These are phyloP conservation scores for Hippocampus mohnikei DNA, from an alignment of 2,113 vertebrate genomes.

Conservation along the genomic window DNA sequence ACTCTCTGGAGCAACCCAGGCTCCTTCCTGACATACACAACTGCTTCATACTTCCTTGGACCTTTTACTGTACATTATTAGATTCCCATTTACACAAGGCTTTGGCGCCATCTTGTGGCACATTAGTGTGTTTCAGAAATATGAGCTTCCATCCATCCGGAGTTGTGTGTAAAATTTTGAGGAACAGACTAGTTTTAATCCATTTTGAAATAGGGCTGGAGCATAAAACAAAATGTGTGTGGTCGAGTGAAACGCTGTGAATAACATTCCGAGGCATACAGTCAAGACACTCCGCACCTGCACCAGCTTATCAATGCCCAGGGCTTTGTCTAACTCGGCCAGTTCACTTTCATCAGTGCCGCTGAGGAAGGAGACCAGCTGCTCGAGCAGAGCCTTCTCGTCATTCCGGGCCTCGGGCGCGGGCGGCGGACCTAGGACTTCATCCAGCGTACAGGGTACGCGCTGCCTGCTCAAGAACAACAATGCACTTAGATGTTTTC, in stretches of 20 bases:
- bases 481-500: not conserved
- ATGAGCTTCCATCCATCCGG: not conserved
- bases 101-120: too few species aligned
- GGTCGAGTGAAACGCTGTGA: too few species aligned
- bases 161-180: not conserved
- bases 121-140: too few species aligned
- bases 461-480: constrained; percentile 74
- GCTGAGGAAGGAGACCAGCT: constrained; percentile 93
- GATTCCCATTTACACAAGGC: too few species aligned
- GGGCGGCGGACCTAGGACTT: constrained; percentile 86
- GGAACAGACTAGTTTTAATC: not conserved
- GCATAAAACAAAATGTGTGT: too few species aligned
- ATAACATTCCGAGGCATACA: too few species aligned
- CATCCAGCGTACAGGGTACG: constrained; percentile 85
- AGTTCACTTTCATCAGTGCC: constrained; percentile 93
- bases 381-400: constrained; percentile 90
- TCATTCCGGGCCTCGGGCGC: constrained; percentile 86
- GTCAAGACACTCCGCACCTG: constrained; percentile 72
- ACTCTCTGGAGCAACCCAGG: too few species aligned
- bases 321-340: constrained; percentile 86
- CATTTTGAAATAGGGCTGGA: too few species aligned
- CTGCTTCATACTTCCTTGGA: too few species aligned
- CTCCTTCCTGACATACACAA: too few species aligned
- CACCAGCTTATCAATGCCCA: constrained; percentile 93
- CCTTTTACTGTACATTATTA: too few species aligned